Conservation (phyloP, 1,140 invertebrate species). For the Cydia amplana region DNA sequence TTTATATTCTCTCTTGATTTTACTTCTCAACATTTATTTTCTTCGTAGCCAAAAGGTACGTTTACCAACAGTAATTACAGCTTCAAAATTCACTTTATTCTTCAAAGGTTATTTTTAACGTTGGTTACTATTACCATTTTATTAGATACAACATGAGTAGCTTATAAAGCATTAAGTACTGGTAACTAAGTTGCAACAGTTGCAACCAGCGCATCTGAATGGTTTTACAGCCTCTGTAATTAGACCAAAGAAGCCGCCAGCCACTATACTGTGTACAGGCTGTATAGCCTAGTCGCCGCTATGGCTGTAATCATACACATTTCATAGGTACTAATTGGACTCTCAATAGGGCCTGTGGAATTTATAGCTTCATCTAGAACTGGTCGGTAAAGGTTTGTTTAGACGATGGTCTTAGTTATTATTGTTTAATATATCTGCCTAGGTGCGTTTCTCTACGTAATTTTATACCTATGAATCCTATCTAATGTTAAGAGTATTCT, state of each 20-base stretch:
- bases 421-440: neutral
- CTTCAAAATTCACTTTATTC: neutral
- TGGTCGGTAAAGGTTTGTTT: constrained; percentile 15
- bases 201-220: constrained; percentile 39
- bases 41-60: too few relatives aligned
- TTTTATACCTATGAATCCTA: neutral
- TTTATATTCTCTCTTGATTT: too few relatives aligned
- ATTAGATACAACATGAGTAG: constrained; percentile 14
- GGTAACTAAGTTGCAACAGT: constrained; percentile 54
- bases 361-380: constrained; percentile 32
- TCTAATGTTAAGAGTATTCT: neutral
- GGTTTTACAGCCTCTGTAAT: constrained; percentile 54
- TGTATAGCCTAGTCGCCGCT: constrained; percentile 43
- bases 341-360: constrained; percentile 45
- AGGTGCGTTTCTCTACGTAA: neutral
- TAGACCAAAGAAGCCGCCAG: constrained; percentile 54
- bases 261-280: constrained; percentile 46
- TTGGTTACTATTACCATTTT: neutral
- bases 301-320: constrained; percentile 45
- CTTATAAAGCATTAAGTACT: neutral
- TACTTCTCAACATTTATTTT: too few relatives aligned
- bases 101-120: neutral
- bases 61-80: neutral
- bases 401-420: neutral
- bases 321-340: constrained; percentile 58